These are phyloP conservation scores for Hydrocynus forskahlii DNA, from an alignment of 2,797 vertebrate genomes.

Conservation along the genomic window DNA sequence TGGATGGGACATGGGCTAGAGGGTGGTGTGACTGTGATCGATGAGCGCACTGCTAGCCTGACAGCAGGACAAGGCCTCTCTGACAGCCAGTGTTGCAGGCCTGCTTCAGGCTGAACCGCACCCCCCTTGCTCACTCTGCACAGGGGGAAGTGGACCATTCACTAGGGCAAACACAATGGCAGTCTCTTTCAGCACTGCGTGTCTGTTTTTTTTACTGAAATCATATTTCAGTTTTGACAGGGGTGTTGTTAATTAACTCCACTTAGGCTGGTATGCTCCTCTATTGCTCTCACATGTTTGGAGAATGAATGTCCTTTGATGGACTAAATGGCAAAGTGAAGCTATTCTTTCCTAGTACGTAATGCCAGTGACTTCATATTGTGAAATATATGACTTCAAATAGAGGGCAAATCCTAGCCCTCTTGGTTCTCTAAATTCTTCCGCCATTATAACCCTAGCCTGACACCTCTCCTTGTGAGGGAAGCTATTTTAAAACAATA, in stretches of 20 bases:
- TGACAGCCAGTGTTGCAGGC: constrained; percentile 66
- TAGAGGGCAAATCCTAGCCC: constrained; percentile 17
- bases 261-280: constrained; percentile 38
- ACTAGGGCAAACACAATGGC: constrained; percentile 56
- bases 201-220: constrained; percentile 42
- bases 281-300: constrained; percentile 36
- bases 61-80: constrained; percentile 68
- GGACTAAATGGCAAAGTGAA: constrained; percentile 11
- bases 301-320: constrained; percentile 26
- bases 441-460: constrained; percentile 6
- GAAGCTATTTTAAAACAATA: constrained; percentile 43
- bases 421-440: constrained; percentile 37
- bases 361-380: not conserved
- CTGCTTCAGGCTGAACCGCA: constrained; percentile 38
- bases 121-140: constrained; percentile 22
- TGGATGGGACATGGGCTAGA: constrained; percentile 62
- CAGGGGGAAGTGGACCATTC: constrained; percentile 49
- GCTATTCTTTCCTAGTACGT: constrained; percentile 2
- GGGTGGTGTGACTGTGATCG: constrained; percentile 74
- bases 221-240: constrained; percentile 59
- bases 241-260: constrained; percentile 52
- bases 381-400: constrained; percentile 13
- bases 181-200: constrained; percentile 40
- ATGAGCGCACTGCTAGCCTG: constrained; percentile 70
- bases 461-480: constrained; percentile 25